Percentiles rank a stretch among this genome's conserved stretches.
These are phyloP conservation scores for Beris chalybata DNA, from an alignment of 2,888 invertebrate species.

Conservation along the genomic window DNA sequence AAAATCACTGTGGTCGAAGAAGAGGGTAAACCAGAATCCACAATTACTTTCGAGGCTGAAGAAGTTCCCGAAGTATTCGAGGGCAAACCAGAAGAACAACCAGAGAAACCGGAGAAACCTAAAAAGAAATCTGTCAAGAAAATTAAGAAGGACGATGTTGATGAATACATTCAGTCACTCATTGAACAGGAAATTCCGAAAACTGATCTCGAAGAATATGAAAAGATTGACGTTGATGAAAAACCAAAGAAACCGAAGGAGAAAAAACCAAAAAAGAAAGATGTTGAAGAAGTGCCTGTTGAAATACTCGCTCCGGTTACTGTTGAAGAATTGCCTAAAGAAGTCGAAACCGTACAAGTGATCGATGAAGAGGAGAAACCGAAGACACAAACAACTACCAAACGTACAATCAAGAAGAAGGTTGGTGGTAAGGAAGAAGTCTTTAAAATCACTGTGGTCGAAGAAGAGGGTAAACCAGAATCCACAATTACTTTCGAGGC, in stretches of 20 bases:
- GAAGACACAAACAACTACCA: slow-evolving; percentile 43
- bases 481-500: slow-evolving; percentile 42
- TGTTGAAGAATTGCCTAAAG: slow-evolving; percentile 35
- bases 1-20: slow-evolving; percentile 51
- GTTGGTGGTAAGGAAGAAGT: slow-evolving; percentile 44
- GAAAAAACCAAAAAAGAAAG: slow-evolving; percentile 45
- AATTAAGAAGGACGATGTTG: slow-evolving; percentile 50
- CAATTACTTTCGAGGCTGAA: slow-evolving; percentile 48
- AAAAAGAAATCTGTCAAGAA: slow-evolving; percentile 45
- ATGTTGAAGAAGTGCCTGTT: slow-evolving; percentile 42
- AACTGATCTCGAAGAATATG: slow-evolving; percentile 53
- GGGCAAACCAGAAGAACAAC: background rate
- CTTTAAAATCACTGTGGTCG: slow-evolving; percentile 45
- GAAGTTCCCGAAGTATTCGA: slow-evolving; percentile 38
- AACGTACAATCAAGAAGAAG: slow-evolving; percentile 50
- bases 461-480: slow-evolving; percentile 52
- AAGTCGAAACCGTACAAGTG: slow-evolving; percentile 41
- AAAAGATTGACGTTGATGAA: slow-evolving; percentile 48
- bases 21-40: slow-evolving; percentile 51
- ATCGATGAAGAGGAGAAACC: slow-evolving; percentile 47
- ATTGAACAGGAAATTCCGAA: slow-evolving; percentile 55
- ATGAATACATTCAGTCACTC: slow-evolving; percentile 53
- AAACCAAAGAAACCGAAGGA: slow-evolving; percentile 45
- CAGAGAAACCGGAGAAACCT: slow-evolving; percentile 36
- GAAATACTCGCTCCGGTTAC: slow-evolving; percentile 32